Percentiles rank a stretch among this genome's conserved stretches.
phyloP scores from a whole-genome alignment of 2,797 vertebrate genomes.

The Micromesistius poutassou region DNA sequence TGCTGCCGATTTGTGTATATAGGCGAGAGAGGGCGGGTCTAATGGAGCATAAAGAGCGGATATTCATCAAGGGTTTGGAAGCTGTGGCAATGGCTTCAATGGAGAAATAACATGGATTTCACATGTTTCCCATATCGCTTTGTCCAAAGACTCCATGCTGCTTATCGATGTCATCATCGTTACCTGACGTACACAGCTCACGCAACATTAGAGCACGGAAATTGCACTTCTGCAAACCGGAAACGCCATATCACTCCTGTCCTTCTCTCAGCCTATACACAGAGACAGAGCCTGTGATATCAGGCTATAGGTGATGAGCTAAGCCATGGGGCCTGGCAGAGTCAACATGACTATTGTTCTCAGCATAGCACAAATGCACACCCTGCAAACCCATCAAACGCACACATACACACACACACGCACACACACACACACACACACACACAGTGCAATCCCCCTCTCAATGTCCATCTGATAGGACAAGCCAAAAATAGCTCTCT shows the following conservation, averaged over 20 bases:
- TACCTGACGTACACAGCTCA: too few relatives aligned
- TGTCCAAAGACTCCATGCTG: too few relatives aligned
- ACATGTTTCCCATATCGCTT: too few relatives aligned
- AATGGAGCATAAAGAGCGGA: not conserved
- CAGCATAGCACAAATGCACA: not conserved
- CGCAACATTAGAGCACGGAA: too few relatives aligned
- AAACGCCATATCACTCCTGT: too few relatives aligned
- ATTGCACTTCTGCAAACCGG: too few relatives aligned
- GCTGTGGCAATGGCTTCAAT: not conserved
- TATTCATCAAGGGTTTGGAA: too few relatives aligned
- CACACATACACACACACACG: constrained; percentile 7
- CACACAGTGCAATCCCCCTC: not conserved
- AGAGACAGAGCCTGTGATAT: constrained; percentile 14
- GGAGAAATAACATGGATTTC: not conserved
- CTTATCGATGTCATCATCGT: too few relatives aligned
- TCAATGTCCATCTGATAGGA: constrained; percentile 17
- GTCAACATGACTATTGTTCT: constrained; percentile 35
- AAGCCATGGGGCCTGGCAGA: constrained; percentile 4
- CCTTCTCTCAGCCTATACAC: too few relatives aligned
- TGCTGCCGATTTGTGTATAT: not conserved
- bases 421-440: constrained; percentile 7
- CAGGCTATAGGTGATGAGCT: constrained; percentile 25
- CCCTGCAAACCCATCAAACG: not conserved
- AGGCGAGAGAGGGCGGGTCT: not conserved
- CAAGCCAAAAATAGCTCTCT: not conserved